Base-by-base conservation (phyloP, 2,113 vertebrate species). In the Rhinolophus ferrumequinum region DNA sequence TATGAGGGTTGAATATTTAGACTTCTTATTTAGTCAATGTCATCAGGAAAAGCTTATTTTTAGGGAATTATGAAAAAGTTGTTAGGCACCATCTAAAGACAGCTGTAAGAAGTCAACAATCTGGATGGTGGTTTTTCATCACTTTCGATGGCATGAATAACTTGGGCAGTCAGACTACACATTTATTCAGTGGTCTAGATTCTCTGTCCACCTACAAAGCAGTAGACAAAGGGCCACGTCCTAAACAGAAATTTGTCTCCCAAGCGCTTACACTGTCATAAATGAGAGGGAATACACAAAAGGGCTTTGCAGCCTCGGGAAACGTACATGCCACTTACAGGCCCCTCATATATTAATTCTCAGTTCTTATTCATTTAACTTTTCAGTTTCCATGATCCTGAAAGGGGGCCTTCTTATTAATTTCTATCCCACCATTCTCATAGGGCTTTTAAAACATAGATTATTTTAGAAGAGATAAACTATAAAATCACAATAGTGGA, bases 241-340 rank as follows among this genome's bases (percentile, higher is more conserved):
- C 62, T 47, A 54, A 13, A 18, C 1, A 64, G 44, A 64, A 6
- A 28, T 44, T 1, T 24, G 44, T 47, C 33, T 6, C 9, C 35
- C 11, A 4, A 15, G 6, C 7, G 3, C 60, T 75, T 26, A 41
- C 5, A 35, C 5, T 5, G 8, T 60, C n/a, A 3, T 16, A 18
- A 35, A 13, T 21, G 33, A 75, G 54, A 50, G 72, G 47, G 4
- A 15, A 33, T 0, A 5, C 2, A 0, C 6, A 5, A 28, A 14
- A 5, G 6, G 47, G 2, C 6, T 33, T 4, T 1, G 1, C n/a
- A 47, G 28, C 5, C 33, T 50, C 8, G 24, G 30, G 0, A 72
- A n/a, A 19, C 28, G 0, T 5, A 4, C 1, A 0, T 21, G 22
- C 2, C 22, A 18, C 22, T 24, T 18, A 4, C 10, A 4, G 35